Percentiles rank a stretch among this genome's conserved stretches.
Evolutionary conservation across 2,888 invertebrate genomes (phyloP).

Genomic region (Stenotaenia linearis): DNA sequence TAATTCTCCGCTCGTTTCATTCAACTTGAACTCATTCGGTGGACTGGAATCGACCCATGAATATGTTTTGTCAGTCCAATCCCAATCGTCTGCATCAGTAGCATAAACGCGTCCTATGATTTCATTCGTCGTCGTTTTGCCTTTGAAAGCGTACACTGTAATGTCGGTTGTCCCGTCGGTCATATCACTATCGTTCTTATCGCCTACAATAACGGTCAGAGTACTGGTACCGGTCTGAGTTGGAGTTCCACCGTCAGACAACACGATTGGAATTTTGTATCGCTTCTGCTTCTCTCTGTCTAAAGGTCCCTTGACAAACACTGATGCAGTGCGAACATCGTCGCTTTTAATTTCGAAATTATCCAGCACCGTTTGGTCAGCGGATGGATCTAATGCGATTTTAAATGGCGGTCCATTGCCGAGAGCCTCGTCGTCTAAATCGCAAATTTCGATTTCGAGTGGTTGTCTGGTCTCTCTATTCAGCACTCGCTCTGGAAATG

Average conservation of each 20-base stretch:
- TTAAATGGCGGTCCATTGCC: constrained; percentile 78
- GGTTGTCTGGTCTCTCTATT: background rate
- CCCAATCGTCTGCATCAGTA: constrained; percentile 95
- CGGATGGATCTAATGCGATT: constrained; percentile 61
- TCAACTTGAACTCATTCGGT: constrained; percentile 66
- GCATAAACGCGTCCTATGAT: constrained; percentile 76
- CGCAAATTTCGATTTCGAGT: constrained; percentile 35
- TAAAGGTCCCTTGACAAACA: constrained; percentile 68
- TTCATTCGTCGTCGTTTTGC: constrained; percentile 44
- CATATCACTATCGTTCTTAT: constrained; percentile 90
- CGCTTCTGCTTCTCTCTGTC: constrained; percentile 82
- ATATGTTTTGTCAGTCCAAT: constrained; percentile 84
- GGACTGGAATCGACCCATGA: constrained; percentile 59
- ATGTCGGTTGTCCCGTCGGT: constrained; percentile 78
- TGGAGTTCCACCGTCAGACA: constrained; percentile 72
- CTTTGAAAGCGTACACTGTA: constrained; percentile 88
- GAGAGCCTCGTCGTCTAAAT: constrained; percentile 37
- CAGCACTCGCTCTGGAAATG: constrained; percentile 32
- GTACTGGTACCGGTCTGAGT: constrained; percentile 75
- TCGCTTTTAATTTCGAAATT: constrained; percentile 53
- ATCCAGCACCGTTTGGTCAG: constrained; percentile 63
- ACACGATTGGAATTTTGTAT: constrained; percentile 80
- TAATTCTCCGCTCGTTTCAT: constrained; percentile 75
- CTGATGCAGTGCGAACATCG: constrained; percentile 52
- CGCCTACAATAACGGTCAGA: constrained; percentile 84